These are phyloP conservation scores for Xylota segnis DNA, from an alignment of 2,888 invertebrate genomes.

Conservation along the genomic window DNA sequence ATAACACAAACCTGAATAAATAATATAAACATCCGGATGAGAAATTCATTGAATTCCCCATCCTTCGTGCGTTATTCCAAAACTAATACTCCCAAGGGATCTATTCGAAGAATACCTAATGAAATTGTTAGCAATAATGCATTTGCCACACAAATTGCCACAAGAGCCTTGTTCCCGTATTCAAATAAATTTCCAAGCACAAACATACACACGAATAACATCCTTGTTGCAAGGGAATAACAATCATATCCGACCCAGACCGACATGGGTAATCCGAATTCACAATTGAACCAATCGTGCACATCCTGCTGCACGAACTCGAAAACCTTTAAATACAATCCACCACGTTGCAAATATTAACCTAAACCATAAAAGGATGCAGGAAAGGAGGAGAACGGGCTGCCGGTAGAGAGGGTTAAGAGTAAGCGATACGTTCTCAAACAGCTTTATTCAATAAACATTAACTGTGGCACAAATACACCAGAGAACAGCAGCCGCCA, in stretches of 20 bases:
- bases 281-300: slow-evolving; percentile 70
- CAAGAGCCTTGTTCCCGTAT: slow-evolving; percentile 62
- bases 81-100: slow-evolving; percentile 48
- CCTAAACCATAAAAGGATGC: slow-evolving; percentile 20
- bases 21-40: slow-evolving; percentile 24
- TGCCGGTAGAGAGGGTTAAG: slow-evolving; percentile 9
- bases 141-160: slow-evolving; percentile 71
- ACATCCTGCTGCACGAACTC: slow-evolving; percentile 69
- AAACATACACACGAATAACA: slow-evolving; percentile 34
- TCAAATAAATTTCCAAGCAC: slow-evolving; percentile 66
- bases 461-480: slow-evolving; percentile 44
- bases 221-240: slow-evolving; percentile 61
- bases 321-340: slow-evolving; percentile 20
- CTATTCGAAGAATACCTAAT: slow-evolving; percentile 64
- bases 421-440: slow-evolving; percentile 23
- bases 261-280: slow-evolving; percentile 70
- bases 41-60: slow-evolving; percentile 37
- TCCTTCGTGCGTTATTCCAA: slow-evolving; percentile 30
- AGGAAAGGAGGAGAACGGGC: background rate
- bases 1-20: slow-evolving; percentile 35
- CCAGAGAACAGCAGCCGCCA: background rate
- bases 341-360: slow-evolving; percentile 60
- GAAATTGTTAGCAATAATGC: slow-evolving; percentile 73
- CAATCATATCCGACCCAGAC: slow-evolving; percentile 66
- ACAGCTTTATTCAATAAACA: slow-evolving; percentile 67